Base-by-base conservation (phyloP, 2,113 vertebrate genomes). In the Orthonyx spaldingii region DNA sequence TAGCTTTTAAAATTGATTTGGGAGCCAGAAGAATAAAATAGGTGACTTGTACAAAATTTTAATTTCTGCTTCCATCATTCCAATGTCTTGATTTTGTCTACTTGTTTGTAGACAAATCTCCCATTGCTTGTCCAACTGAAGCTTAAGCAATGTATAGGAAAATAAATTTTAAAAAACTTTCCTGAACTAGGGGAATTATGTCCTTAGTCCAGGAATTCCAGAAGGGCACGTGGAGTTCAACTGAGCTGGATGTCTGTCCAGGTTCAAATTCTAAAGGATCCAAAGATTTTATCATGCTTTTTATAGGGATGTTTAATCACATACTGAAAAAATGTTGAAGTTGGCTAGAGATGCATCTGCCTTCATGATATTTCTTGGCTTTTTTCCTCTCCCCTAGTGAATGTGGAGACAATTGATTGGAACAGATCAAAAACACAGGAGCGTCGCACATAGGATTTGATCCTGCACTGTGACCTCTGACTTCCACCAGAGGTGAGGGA, bases 121-220 rank as follows among this genome's bases (percentile, higher is more conserved):
- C 41, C 27, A 7, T 59, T 84, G 22, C 49, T 81, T 65, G n/a
- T 94, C 35, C 44, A 12, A 12, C 23, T 75, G 69, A 93, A 61
- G 42, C 32, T 88, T 81, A 74, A 94, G 44, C 41, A 56, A 64
- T 50, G 44, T 61, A 63, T 64, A 84, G 84, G 41, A 70, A 96
- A 95, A 95, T 63, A 90, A 84, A 84, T 87, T 41, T 10, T 0
- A 3, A 59, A 65, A 71, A 82, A n/a, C 18, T 24, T 46, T 61
- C 55, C 44, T 63, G 35, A 95, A 79, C 61, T 52, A 10, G 4
- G 11, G 12, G 22, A 69, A 68, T 96, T 95, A 94, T 78, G 33
- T 90, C 79, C n/a, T 92, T 92, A 92, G 70, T 49, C 57, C 83
- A 93, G 83, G 86, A 96, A 97, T 95, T 94, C 87, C 21, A 6